Base-by-base conservation (phyloP, 2,888 invertebrate genomes). In the Stenurella melanura region DNA sequence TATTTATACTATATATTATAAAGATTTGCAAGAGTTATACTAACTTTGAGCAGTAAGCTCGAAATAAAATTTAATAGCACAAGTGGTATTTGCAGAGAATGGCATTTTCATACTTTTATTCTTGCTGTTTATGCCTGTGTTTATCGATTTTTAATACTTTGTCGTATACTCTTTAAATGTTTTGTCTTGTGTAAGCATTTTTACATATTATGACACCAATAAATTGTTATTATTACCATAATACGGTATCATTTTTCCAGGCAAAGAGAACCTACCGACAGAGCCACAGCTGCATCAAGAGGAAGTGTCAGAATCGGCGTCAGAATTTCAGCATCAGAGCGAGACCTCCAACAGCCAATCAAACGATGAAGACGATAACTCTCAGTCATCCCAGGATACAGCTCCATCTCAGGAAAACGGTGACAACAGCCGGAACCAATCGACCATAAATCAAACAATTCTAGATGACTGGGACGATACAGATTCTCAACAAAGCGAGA, bases 381-480 rank as follows among this genome's bases (percentile, higher is more conserved):
- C 85, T 0, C 85, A 85, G 21, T 82, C 81, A 12, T 84, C 86
- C 17, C 84, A 84, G 61, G 83, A 79, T 19, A 81, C 83, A 0
- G 73, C 78, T 7, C 75, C 73, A 38, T 67, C 73, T 3, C 68
- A 61, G 17, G 58, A 77, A 57, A 73, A 71, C 57, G 38, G 60
- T 12, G 12, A 18, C 7, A 19, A 61, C 72, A 78, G 58, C 76
- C 70, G 56, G 54, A 81, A n/a, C 50, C 63, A 64, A 12, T 66
- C 54, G 12, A 73, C 79, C 26, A 78, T 84, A 34, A 83, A 85
- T 68, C 81, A 82, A 63, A 84, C 87, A 7, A 89, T 90, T 70
- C 79, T 90, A 26, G 89, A 89, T 56, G 90, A 90, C 80, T 90
- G 90, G 90, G 89, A 88, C 69, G 87, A 90, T 74, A 90, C 90